Base-by-base conservation (phyloP, 37 sponge, comb jelly and placozoan species). In the Beroe forskalii region DNA sequence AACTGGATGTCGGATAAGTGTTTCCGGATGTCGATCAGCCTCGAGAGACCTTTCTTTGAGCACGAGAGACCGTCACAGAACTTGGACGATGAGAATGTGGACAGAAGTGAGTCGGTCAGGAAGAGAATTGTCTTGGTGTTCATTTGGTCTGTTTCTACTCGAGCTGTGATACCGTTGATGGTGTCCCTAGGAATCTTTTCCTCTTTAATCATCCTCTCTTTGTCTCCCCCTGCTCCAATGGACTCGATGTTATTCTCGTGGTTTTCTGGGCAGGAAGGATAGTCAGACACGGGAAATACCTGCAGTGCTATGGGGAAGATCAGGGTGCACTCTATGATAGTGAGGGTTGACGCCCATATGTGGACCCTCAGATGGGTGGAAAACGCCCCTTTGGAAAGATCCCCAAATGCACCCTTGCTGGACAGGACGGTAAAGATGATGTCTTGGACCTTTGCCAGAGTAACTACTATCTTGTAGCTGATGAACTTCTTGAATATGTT, bases 401-500 rank as follows among this genome's bases (percentile, higher is more conserved):
- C 40, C 40, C 76, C 76, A 33, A 72, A 72, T 8, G 27, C 76
- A 32, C 27, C 76, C 38, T 72, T 72, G 40, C 27, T 72, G 8
- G 76, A 72, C 76, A 72, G 40, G 8, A 72, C 40, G 23, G 76
- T 72, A 38, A 72, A 72, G 37, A 72, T 32, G 76, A 72, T 72
- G 40, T 72, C 76, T 22, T 72, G 76, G 23, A 72, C 76, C 23
- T 72, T 72, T 6, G 76, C 76, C 37, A 72, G 76, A 22, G 76
- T 72, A 4, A 72, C 76, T 22, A 72, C 76, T 6, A 72, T 72
- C 76, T 72, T 72, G 76, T 72, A 72, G 76, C 76, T 72, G 76
- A 72, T 72, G 40, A 72, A 72, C 76, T 72, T 72, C 76, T 72
- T 72, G 76, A 72, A 72, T 32, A 72, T 72, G 76, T 72, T 72